phyloP scores from a whole-genome alignment of 2,888 invertebrate species.

The Orthonevra nobilis region DNA sequence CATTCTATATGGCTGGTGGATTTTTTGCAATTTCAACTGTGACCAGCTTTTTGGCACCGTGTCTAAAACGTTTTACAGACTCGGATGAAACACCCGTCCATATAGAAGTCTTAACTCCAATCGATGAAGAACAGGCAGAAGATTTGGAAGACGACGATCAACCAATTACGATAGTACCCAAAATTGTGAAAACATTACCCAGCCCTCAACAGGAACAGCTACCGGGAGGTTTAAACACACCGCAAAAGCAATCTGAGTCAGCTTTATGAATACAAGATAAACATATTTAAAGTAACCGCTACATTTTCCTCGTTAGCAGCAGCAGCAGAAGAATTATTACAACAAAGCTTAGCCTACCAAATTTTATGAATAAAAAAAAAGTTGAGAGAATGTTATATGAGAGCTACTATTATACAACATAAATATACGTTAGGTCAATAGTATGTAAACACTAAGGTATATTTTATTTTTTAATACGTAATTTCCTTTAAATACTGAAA shows the following conservation, averaged over 20 bases:
- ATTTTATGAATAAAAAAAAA: constrained; percentile 33
- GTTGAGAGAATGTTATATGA: constrained; percentile 48
- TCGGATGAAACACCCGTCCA: constrained; percentile 84
- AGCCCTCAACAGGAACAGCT: constrained; percentile 81
- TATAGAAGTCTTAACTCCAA: constrained; percentile 88
- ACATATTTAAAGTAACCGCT: constrained; percentile 41
- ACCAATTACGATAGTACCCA: constrained; percentile 88
- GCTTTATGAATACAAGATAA: constrained; percentile 60
- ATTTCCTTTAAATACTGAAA: constrained; percentile 24
- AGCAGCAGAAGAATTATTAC: constrained; percentile 45
- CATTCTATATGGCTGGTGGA: constrained; percentile 95
- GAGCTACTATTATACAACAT: constrained; percentile 38
- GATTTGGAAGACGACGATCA: constrained; percentile 88
- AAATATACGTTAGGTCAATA: constrained; percentile 42
- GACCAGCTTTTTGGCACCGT: constrained; percentile 91
- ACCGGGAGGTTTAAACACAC: constrained; percentile 53
- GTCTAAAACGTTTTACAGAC: constrained; percentile 82
- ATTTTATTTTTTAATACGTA: constrained; percentile 56
- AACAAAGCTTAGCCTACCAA: constrained; percentile 63
- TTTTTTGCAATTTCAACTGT: constrained; percentile 92
- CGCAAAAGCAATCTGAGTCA: constrained; percentile 62
- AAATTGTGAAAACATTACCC: constrained; percentile 89
- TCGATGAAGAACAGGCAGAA: constrained; percentile 91
- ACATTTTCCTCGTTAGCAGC: constrained; percentile 35
- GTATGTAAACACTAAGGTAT: constrained; percentile 43